These are phyloP conservation scores for Mesochorus sp. DNA, from an alignment of 2,888 invertebrate genomes.

Conservation along the genomic window DNA sequence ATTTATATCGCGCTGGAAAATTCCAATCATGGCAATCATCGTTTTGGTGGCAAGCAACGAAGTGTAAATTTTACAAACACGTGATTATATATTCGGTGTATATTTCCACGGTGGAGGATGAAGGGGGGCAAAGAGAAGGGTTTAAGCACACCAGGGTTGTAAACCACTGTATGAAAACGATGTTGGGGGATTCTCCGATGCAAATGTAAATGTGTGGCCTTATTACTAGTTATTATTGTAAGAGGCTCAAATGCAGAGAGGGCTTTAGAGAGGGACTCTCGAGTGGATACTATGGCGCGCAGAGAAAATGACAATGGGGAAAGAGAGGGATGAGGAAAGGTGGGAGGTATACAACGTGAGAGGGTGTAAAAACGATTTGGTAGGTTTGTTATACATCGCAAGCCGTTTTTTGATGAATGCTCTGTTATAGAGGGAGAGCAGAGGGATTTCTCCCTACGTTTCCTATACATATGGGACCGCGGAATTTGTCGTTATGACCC, in stretches of 20 bases:
- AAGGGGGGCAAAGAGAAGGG: not conserved
- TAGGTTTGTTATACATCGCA: slow-evolving; percentile 9
- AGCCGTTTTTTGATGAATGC: slow-evolving; percentile 52
- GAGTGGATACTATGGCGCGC: slow-evolving; percentile 16
- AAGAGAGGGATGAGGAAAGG: not conserved
- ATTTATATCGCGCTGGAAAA: no score
- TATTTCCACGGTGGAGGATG: slow-evolving; percentile 1
- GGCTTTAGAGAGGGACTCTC: slow-evolving; percentile 35
- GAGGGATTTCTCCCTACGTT: slow-evolving; percentile 20
- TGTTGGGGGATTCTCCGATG: slow-evolving; percentile 34
- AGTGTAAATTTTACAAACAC: no score
- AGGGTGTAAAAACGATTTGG: slow-evolving; percentile 1
- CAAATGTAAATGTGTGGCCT: slow-evolving; percentile 53
- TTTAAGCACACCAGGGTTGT: not conserved
- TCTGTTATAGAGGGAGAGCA: not conserved
- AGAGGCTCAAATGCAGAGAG: slow-evolving; percentile 43
- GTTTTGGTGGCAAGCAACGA: no score
- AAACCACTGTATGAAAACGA: slow-evolving; percentile 26
- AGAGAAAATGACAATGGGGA: slow-evolving; percentile 5
- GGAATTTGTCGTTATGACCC: slow-evolving; percentile 55
- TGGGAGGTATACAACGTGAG: not conserved
- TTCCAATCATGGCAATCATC: no score
- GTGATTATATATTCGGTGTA: no score
- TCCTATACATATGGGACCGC: slow-evolving; percentile 35
- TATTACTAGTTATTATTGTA: slow-evolving; percentile 60